These are phyloP conservation scores for Amphilophus citrinellus DNA, from an alignment of 2,113 vertebrate genomes.

Conservation along the genomic window DNA sequence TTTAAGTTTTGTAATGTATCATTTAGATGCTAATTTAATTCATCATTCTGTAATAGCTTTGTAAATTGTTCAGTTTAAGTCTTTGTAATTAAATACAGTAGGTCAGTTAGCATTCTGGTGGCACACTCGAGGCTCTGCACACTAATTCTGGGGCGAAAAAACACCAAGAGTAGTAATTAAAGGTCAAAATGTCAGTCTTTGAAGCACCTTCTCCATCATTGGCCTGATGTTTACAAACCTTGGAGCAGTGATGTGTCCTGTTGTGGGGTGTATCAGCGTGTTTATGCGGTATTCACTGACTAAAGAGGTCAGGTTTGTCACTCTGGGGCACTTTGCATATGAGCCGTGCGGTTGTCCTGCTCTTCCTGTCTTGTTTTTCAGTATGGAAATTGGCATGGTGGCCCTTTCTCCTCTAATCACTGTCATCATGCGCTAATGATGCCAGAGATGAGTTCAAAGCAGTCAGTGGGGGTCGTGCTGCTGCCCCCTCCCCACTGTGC, in stretches of 20 bases:
- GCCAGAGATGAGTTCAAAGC: conserved; percentile 69
- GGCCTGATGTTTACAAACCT: background rate
- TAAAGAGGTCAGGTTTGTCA: conserved; percentile 13
- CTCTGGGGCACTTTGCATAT: background rate
- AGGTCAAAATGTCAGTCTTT: background rate
- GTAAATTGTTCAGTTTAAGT: background rate
- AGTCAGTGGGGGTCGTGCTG: conserved; percentile 42
- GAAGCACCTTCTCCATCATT: background rate
- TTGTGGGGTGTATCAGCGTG: background rate
- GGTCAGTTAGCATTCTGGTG: background rate
- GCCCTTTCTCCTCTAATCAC: conserved; percentile 57
- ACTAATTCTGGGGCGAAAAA: background rate
- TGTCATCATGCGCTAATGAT: conserved; percentile 63
- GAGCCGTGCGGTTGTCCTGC: conserved; percentile 13
- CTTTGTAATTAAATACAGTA: conserved; percentile 9
- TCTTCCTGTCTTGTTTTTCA: conserved; percentile 30
- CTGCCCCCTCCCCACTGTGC: conserved; percentile 45
- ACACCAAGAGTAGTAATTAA: background rate
- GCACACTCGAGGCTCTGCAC: background rate
- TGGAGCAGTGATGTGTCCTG: background rate
- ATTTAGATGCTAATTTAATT: conserved; percentile 1
- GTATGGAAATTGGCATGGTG: conserved; percentile 46
- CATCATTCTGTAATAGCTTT: background rate
- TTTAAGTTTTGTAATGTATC: background rate
- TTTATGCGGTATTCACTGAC: background rate